Evolutionary conservation across 2,797 vertebrate genomes (phyloP).

Genomic region (Prunella strophiata): DNA sequence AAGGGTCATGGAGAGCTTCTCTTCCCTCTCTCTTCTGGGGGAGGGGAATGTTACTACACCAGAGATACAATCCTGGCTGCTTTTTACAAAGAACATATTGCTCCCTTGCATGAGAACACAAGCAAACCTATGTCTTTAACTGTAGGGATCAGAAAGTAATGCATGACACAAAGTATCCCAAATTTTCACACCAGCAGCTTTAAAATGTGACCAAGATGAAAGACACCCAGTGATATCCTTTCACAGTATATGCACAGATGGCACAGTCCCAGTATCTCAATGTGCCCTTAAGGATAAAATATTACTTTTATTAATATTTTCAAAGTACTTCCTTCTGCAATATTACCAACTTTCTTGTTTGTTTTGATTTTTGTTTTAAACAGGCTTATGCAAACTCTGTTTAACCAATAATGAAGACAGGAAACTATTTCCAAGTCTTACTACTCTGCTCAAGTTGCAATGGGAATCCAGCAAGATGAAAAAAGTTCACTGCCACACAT

Average conservation of each 20-base stretch:
- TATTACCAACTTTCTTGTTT: background rate
- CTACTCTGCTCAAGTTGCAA: background rate
- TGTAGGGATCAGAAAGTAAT: background rate
- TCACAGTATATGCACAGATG: background rate
- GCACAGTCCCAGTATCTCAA: background rate
- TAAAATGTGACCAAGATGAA: background rate
- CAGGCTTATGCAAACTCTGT: background rate
- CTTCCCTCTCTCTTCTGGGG: rapidly evolving
- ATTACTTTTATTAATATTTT: background rate
- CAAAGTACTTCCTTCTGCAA: background rate
- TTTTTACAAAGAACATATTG: background rate
- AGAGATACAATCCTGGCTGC: background rate
- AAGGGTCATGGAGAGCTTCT: background rate
- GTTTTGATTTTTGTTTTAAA: background rate
- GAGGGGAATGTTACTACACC: background rate
- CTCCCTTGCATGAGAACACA: background rate
- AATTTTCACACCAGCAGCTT: background rate
- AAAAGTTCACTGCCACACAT: background rate
- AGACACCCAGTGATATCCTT: background rate
- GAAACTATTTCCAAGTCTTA: background rate
- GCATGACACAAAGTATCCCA: background rate
- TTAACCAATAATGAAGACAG: background rate
- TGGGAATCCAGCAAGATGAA: background rate
- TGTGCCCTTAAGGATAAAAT: background rate
- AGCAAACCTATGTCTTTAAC: background rate